Evolutionary conservation across 2,888 invertebrate genomes (phyloP).

Genomic region (Nymphalis urticae): DNA sequence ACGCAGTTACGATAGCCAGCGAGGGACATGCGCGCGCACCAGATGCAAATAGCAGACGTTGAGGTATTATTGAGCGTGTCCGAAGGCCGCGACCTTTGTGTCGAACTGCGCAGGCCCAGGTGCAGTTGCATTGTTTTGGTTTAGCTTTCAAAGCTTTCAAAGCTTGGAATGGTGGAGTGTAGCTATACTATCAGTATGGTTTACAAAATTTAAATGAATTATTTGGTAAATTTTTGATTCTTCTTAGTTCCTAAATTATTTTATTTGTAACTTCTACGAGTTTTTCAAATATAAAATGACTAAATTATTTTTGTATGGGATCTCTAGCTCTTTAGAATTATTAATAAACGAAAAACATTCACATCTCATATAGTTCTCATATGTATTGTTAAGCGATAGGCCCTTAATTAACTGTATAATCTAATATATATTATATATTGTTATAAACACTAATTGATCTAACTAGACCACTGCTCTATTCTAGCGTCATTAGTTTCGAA

Average conservation of each 20-base stretch:
- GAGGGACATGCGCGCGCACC: conserved; percentile 1
- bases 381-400: neutral
- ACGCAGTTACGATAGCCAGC: conserved; percentile 9
- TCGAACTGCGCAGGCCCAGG: conserved; percentile 15
- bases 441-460: neutral
- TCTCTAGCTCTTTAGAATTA: too few relatives aligned
- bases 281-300: too few relatives aligned
- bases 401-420: neutral
- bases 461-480: conserved; percentile 8
- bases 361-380: too few relatives aligned
- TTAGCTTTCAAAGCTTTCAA: too few relatives aligned
- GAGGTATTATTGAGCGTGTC: conserved; percentile 22
- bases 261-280: too few relatives aligned
- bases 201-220: neutral
- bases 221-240: too few relatives aligned
- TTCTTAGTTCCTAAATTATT: too few relatives aligned
- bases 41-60: conserved; percentile 13
- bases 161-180: neutral
- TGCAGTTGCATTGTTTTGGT: conserved; percentile 3
- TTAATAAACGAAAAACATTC: too few relatives aligned
- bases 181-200: neutral
- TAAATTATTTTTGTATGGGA: too few relatives aligned
- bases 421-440: too few relatives aligned
- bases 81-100: conserved; percentile 22
- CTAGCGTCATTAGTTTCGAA: conserved; percentile 15